phyloP scores from a whole-genome alignment of 2,797 vertebrate species.

The Rhynchonycteris naso region DNA sequence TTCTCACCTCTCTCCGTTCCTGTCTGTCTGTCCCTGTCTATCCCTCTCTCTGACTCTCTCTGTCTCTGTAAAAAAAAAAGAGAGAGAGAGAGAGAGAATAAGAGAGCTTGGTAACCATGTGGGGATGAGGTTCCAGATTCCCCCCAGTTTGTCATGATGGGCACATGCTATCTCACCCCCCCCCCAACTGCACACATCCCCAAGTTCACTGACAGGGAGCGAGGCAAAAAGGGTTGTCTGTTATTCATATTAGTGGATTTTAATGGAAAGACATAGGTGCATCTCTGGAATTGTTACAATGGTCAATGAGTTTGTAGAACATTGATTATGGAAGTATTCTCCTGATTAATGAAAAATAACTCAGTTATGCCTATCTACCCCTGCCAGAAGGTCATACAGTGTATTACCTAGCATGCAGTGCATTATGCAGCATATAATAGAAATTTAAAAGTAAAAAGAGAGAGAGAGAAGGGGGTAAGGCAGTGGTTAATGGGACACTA shows the following conservation, averaged over 20 bases:
- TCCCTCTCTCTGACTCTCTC: no score
- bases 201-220: not conserved
- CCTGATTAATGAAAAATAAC: not conserved
- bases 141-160: not conserved
- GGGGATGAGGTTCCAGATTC: not conserved
- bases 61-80: no score
- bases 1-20: no score
- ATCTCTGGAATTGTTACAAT: not conserved
- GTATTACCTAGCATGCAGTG: not conserved
- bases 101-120: not conserved
- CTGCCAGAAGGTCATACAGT: not conserved
- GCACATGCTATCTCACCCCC: not conserved
- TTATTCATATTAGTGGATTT: not conserved
- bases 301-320: not conserved
- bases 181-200: not conserved
- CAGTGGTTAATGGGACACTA: not conserved
- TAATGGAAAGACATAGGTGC: not conserved
- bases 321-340: not conserved
- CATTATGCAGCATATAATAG: not conserved
- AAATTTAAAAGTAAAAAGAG: not conserved
- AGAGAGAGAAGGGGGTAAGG: not conserved
- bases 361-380: not conserved
- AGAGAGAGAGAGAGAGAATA: not conserved
- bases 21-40: no score
- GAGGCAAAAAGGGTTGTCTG: not conserved